Base-by-base conservation (phyloP, 2,113 vertebrate genomes). In the Eublepharis macularius region DNA sequence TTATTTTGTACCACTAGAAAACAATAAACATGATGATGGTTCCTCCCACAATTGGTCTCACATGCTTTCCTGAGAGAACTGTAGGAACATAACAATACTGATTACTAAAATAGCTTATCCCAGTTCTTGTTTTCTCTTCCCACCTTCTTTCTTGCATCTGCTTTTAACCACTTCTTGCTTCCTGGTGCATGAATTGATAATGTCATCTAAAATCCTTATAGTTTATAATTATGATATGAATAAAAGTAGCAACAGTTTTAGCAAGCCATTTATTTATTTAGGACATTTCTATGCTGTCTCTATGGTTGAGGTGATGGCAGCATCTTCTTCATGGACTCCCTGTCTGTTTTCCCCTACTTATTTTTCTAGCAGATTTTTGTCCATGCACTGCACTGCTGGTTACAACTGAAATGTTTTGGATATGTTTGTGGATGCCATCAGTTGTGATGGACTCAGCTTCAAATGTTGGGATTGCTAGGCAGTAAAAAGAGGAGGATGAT, bases 161-260 rank as follows among this genome's bases (percentile, higher is more conserved):
- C 19, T 36, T 34, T 70, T 70, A 14, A 36, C 68, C 34, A 36
- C 13, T 66, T 29, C 32, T 66, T 12, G 26, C 21, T n/a, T 36
- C 21, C 26, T 54, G 57, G 11, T 36, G 29, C 29, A 12, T 57
- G 24, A 34, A 21, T 1, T 16, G 36, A 36, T 63, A 45, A 89
- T 87, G 91, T 80, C 73, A 79, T 93, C 91, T 94, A 87, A 86
- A 85, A 93, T 60, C 87, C 88, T 83, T 81, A 82, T 84, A 65
- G 85, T 69, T 66, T 88, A 89, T 89, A 80, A 85, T 86, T 51
- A 49, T 7, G 86, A 91, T 51, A 49, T 7, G 86, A 91, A 69
- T 63, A 80, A 4, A 87, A 49, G 73, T 1, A 39, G 74, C 83
- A 75, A 86, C 83, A 1, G 0, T 72, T 93, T 78, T 0, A 0